phyloP scores from a whole-genome alignment of 23 tunicate species.

The Ciona savignyi region DNA sequence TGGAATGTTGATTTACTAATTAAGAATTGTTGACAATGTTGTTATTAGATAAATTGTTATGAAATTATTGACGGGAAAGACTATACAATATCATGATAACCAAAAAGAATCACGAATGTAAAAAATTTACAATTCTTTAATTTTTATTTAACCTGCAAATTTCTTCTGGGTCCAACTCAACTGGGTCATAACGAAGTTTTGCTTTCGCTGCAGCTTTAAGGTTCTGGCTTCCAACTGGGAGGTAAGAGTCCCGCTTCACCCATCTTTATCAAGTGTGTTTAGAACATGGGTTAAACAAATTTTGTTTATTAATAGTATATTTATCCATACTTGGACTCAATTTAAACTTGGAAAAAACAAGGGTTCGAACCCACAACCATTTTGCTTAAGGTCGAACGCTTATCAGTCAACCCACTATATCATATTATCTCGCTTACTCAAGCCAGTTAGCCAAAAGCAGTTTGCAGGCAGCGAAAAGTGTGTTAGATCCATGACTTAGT shows the following conservation, averaged over 20 bases:
- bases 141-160: slow-evolving; percentile 95
- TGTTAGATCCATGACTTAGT: no score
- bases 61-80: not conserved
- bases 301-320: not conserved
- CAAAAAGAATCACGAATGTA: not conserved
- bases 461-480: no score
- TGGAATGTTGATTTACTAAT: not conserved
- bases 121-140: no score
- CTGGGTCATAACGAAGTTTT: slow-evolving; percentile 89
- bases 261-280: no score
- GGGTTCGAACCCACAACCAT: no score
- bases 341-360: no score
- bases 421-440: no score
- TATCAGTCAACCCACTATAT: no score
- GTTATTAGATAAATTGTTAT: no score
- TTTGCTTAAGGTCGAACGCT: no score
- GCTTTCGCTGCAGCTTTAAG: slow-evolving; percentile 98
- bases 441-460: no score
- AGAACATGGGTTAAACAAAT: not conserved
- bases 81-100: not conserved
- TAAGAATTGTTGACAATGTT: not conserved
- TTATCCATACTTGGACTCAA: no score
- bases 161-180: slow-evolving; percentile 93
- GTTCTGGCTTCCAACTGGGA: slow-evolving; percentile 93
- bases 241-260: slow-evolving; percentile 97